phyloP scores from a whole-genome alignment of 2,888 invertebrate species.

The Nephrotoma guestfalica region DNA sequence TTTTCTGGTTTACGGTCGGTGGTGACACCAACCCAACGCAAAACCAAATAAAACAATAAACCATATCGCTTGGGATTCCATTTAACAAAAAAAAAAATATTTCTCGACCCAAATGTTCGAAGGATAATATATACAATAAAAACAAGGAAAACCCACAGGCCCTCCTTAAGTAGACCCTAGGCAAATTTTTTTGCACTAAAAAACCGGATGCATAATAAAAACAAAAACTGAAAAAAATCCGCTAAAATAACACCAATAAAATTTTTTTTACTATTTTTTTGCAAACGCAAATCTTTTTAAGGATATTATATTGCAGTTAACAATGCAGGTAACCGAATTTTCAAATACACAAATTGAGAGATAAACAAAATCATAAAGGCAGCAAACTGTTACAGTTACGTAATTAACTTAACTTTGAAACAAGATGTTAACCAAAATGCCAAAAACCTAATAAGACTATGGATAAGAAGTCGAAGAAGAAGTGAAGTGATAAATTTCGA shows the following conservation, averaged over 20 bases:
- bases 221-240: not conserved
- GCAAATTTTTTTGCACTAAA: not conserved
- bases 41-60: not conserved
- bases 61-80: not conserved
- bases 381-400: not conserved
- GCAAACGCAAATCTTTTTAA: not conserved
- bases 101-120: not conserved
- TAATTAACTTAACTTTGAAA: not conserved
- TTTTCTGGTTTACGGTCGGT: not conserved
- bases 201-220: not conserved
- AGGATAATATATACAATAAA: not conserved
- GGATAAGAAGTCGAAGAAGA: too few relatives aligned
- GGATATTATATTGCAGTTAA: not conserved
- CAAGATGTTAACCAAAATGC: not conserved
- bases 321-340: not conserved
- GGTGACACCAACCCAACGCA: not conserved
- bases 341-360: not conserved
- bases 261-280: not conserved
- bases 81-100: not conserved
- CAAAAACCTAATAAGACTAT: not conserved
- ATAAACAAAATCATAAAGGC: not conserved
- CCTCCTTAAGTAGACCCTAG: not conserved
- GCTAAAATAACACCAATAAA: not conserved
- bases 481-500: not conserved
- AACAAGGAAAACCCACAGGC: not conserved